Evolutionary conservation across 2,797 vertebrate species (phyloP).

Genomic region (Lagodon rhomboides): DNA sequence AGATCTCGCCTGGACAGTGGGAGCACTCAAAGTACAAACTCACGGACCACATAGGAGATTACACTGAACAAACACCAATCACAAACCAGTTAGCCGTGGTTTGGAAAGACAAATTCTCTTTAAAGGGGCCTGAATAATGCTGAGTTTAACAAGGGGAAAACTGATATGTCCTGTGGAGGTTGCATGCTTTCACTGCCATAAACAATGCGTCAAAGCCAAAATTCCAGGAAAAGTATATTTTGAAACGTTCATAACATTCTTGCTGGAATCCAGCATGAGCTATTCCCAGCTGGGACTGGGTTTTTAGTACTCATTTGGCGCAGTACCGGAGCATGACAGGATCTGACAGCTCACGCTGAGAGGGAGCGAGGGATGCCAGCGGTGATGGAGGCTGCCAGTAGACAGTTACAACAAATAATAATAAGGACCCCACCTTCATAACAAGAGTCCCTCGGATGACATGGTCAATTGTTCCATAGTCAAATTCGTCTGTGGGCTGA

Average conservation of each 20-base stretch:
- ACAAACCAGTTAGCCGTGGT: slow-evolving; percentile 64
- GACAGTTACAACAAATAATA: slow-evolving; percentile 27
- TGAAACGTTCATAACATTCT: slow-evolving; percentile 71
- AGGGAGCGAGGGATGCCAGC: slow-evolving; percentile 38
- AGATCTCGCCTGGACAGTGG: slow-evolving; percentile 45
- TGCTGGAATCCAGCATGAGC: slow-evolving; percentile 57
- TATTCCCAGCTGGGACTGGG: slow-evolving; percentile 50
- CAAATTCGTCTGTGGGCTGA: slow-evolving; percentile 86
- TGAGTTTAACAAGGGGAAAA: slow-evolving; percentile 67
- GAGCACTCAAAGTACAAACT: slow-evolving; percentile 49
- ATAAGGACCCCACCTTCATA: slow-evolving; percentile 81
- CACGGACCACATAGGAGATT: slow-evolving; percentile 53
- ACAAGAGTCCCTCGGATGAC: slow-evolving; percentile 87
- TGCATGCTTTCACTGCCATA: slow-evolving; percentile 68
- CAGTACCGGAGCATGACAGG: slow-evolving; percentile 42
- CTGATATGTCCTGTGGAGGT: slow-evolving; percentile 67
- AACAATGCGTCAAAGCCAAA: slow-evolving; percentile 73
- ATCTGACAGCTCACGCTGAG: slow-evolving; percentile 43
- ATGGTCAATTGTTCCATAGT: slow-evolving; percentile 86
- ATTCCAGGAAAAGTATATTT: slow-evolving; percentile 74
- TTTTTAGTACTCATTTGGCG: slow-evolving; percentile 56
- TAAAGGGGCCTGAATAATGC: slow-evolving; percentile 60
- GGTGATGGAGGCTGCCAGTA: slow-evolving; percentile 30
- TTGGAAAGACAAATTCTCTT: slow-evolving; percentile 68
- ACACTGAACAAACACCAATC: slow-evolving; percentile 75